phyloP scores from a whole-genome alignment of 2,113 vertebrate species.

The Antechinus stuartii region DNA sequence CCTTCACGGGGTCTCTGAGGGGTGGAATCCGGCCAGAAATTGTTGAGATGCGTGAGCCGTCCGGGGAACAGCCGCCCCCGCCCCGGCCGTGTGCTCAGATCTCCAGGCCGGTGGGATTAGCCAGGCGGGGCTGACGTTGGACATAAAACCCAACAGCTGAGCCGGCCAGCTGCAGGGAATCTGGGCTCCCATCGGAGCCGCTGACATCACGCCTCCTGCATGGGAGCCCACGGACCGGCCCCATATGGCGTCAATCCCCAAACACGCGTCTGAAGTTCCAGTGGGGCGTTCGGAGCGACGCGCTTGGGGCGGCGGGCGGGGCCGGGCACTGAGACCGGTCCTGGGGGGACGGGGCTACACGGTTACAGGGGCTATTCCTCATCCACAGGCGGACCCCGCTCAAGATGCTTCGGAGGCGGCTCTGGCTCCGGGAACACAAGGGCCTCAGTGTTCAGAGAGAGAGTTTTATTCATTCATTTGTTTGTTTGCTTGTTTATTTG shows the following conservation, averaged over 20 bases:
- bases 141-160: slow-evolving; percentile 73
- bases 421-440: neutral
- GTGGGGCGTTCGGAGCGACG: slow-evolving; percentile 53
- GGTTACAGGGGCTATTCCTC: neutral
- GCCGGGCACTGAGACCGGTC: slow-evolving; percentile 26
- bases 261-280: slow-evolving; percentile 63
- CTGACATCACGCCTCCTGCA: slow-evolving; percentile 72
- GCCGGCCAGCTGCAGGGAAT: slow-evolving; percentile 68
- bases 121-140: slow-evolving; percentile 61
- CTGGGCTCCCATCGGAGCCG: slow-evolving; percentile 58
- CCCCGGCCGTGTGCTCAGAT: slow-evolving; percentile 7
- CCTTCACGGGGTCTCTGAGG: slow-evolving; percentile 4
- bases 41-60: neutral
- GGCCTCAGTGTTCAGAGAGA: neutral
- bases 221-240: slow-evolving; percentile 60
- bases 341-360: too few species aligned
- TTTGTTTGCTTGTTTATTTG: too few species aligned
- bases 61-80: neutral
- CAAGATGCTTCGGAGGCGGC: neutral
- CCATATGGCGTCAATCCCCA: slow-evolving; percentile 67
- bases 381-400: neutral
- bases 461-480: neutral
- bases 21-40: neutral
- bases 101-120: slow-evolving; percentile 43
- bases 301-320: slow-evolving; percentile 54